Evolutionary conservation across 2,888 invertebrate genomes (phyloP).

Genomic region (Galerucella calmariensis): DNA sequence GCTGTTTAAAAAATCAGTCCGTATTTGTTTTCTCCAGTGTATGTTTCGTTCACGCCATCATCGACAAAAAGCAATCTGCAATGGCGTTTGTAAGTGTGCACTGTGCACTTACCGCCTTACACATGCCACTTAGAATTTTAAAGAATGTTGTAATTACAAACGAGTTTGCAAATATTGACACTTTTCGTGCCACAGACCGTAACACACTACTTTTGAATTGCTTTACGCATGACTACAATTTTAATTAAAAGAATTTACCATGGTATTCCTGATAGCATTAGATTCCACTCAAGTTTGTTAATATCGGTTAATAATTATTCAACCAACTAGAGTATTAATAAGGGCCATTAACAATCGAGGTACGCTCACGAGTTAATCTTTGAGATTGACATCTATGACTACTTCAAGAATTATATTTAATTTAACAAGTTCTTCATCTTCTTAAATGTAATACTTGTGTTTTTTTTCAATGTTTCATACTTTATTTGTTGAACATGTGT

Average conservation of each 20-base stretch:
- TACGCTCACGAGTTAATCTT: no score
- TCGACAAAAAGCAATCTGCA: conserved; percentile 4
- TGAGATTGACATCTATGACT: no score
- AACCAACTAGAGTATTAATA: no score
- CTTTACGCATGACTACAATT: background rate
- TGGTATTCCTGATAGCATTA: background rate
- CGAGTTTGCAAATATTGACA: conserved; percentile 48
- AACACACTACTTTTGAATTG: conserved; percentile 18
- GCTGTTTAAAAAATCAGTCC: conserved; percentile 22
- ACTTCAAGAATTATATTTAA: no score
- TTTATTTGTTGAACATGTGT: no score
- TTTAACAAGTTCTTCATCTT: no score
- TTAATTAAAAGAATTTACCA: background rate
- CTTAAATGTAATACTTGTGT: no score
- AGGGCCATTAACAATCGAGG: no score
- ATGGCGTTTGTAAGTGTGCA: conserved; percentile 23
- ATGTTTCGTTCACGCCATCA: background rate
- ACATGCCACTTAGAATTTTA: conserved; percentile 44
- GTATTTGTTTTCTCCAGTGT: conserved; percentile 23
- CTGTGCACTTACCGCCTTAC: conserved; percentile 41
- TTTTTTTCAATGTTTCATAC: no score
- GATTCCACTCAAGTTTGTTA: background rate
- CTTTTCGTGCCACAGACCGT: conserved; percentile 34
- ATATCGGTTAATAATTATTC: no score
- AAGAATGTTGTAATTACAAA: conserved; percentile 48